Percentiles rank a stretch among this genome's conserved stretches.
Evolutionary conservation across 2,797 vertebrate species (phyloP).

Genomic region (Enteromius treurensis): DNA sequence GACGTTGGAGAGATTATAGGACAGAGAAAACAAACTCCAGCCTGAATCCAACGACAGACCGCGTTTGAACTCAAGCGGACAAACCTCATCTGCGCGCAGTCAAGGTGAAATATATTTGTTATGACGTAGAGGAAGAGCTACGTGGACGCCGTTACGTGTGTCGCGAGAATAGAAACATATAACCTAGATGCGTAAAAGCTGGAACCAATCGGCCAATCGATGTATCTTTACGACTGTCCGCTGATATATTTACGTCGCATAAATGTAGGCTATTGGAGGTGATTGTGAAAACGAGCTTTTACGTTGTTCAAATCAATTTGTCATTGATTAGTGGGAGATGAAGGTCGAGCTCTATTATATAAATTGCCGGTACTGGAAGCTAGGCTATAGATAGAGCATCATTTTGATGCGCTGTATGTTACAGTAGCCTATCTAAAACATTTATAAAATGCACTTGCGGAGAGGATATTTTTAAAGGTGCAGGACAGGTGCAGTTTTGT

Average conservation of each 20-base stretch:
- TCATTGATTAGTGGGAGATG: slow-evolving; percentile 21
- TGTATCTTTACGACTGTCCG: slow-evolving; percentile 8
- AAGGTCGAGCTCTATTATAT: slow-evolving; percentile 8
- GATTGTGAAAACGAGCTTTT: neutral
- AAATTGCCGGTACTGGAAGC: neutral
- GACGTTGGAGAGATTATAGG: slow-evolving; percentile 68
- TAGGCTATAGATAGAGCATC: neutral
- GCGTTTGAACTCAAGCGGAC: slow-evolving; percentile 36
- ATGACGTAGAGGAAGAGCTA: slow-evolving; percentile 7
- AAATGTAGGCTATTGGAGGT: slow-evolving; percentile 1
- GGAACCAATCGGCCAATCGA: slow-evolving; percentile 31
- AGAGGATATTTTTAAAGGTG: neutral
- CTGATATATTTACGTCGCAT: slow-evolving; percentile 4
- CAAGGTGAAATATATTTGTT: slow-evolving; percentile 51
- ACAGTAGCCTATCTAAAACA: neutral
- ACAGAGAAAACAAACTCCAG: slow-evolving; percentile 36
- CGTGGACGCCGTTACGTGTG: neutral
- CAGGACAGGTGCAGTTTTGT: neutral
- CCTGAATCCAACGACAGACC: slow-evolving; percentile 44
- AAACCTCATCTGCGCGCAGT: slow-evolving; percentile 37
- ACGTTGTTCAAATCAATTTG: neutral
- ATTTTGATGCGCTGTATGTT: neutral
- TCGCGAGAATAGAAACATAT: neutral
- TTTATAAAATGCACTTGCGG: neutral
- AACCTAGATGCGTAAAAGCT: neutral